Conservation (phyloP, 2,113 vertebrate genomes). For the Pseudois nayaur region DNA sequence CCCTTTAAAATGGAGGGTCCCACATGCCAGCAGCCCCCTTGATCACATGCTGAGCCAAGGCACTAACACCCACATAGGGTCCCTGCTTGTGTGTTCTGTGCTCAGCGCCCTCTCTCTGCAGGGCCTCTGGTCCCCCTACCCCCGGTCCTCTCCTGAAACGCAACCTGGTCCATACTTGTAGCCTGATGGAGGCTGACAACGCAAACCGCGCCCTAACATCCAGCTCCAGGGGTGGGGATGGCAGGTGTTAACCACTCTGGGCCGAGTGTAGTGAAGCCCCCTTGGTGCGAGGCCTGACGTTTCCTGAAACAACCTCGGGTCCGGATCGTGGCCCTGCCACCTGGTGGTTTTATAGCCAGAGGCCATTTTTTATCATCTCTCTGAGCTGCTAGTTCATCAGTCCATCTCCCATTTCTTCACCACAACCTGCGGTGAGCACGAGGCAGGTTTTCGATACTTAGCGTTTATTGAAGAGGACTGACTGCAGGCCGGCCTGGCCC, state of each 20-base stretch:
- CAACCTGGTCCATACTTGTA: neutral
- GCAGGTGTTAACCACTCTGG: neutral
- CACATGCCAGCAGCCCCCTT: neutral
- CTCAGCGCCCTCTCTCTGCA: neutral
- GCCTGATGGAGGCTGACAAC: neutral
- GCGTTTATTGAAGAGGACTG: neutral
- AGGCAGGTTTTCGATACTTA: neutral
- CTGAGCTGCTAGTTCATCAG: neutral
- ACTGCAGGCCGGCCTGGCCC: neutral
- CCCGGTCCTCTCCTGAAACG: neutral
- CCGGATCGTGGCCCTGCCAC: neutral
- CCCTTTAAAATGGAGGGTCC: neutral
- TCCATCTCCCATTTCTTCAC: neutral
- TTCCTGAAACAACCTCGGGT: neutral
- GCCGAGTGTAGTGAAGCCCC: too few relatives aligned
- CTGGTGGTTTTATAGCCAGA: neutral
- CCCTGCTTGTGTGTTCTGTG: neutral
- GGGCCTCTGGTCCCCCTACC: too few relatives aligned
- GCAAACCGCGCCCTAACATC: neutral
- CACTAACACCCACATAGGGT: too few relatives aligned
- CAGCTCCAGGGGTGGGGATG: neutral
- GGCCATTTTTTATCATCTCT: neutral
- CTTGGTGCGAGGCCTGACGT: rapidly evolving
- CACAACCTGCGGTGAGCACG: neutral
- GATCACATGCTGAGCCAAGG: neutral